These are phyloP conservation scores for Hyperopisus bebe DNA, from an alignment of 2,113 vertebrate species.

Conservation along the genomic window DNA sequence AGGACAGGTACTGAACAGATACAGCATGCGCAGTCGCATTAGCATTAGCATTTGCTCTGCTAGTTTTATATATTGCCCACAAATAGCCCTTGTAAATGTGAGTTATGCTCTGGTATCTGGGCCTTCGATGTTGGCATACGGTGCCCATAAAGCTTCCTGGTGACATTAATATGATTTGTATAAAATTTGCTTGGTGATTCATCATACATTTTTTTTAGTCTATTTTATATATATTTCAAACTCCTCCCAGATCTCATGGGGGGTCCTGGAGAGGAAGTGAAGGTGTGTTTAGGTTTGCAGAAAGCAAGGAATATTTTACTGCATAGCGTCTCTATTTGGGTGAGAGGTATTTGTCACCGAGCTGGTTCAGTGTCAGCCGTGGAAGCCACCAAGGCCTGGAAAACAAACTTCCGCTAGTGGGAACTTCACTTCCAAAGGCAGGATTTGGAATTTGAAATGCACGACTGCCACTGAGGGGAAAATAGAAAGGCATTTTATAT, in stretches of 20 bases:
- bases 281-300: slow-evolving; percentile 1
- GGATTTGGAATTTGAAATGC: slow-evolving; percentile 32
- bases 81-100: background rate
- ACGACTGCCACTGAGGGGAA: slow-evolving; percentile 12
- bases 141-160: background rate
- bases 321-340: slow-evolving; percentile 23
- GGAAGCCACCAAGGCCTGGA: slow-evolving; percentile 25
- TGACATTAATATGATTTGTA: background rate
- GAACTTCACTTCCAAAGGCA: slow-evolving; percentile 31
- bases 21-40: background rate
- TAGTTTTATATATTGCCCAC: background rate
- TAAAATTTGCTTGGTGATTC: background rate
- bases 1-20: background rate
- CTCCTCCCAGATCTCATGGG: background rate
- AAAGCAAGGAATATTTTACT: slow-evolving; percentile 17
- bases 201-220: background rate
- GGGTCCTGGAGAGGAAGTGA: background rate
- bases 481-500: slow-evolving; percentile 27
- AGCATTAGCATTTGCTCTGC: background rate
- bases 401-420: slow-evolving; percentile 25
- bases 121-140: background rate
- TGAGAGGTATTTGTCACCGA: slow-evolving; percentile 25
- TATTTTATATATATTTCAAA: background rate
- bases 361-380: slow-evolving; percentile 2
- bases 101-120: background rate